Evolutionary conservation across 2,797 vertebrate species (phyloP).

Genomic region (Hippoglossus hippoglossus): DNA sequence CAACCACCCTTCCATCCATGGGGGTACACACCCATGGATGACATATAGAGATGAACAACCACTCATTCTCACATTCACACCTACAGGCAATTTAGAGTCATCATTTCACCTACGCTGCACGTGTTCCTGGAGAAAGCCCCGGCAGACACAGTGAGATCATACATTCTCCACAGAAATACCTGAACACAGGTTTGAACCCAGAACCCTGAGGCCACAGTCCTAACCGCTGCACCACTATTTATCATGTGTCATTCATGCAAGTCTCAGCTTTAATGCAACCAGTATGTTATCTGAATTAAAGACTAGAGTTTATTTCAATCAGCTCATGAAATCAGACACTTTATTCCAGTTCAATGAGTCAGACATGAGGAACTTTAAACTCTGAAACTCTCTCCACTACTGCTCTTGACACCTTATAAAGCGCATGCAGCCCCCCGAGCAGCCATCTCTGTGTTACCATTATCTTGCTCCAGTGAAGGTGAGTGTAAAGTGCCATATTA

Average conservation of each 20-base stretch:
- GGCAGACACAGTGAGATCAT: no score
- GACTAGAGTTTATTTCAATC: slow-evolving; percentile 4
- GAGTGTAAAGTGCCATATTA: slow-evolving; percentile 40
- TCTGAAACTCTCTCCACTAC: slow-evolving; percentile 15
- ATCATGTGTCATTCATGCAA: not conserved
- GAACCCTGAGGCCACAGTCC: no score
- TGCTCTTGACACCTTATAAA: slow-evolving; percentile 14
- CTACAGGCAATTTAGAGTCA: no score
- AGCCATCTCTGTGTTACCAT: slow-evolving; percentile 23
- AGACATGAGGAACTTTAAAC: slow-evolving; percentile 6
- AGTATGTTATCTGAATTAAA: not conserved
- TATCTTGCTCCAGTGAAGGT: slow-evolving; percentile 23
- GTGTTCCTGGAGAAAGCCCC: no score
- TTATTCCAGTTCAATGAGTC: not conserved
- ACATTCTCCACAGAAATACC: no score
- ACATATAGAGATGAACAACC: no score
- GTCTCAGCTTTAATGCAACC: not conserved
- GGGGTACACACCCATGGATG: no score
- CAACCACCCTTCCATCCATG: no score
- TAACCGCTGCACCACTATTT: no score
- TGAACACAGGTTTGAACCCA: no score
- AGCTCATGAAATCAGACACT: slow-evolving; percentile 1
- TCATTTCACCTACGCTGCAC: no score
- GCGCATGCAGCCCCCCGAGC: not conserved
- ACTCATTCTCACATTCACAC: no score